Evolutionary conservation across 1,140 invertebrate genomes (phyloP).

Genomic region (Aphelenchoides besseyi): DNA sequence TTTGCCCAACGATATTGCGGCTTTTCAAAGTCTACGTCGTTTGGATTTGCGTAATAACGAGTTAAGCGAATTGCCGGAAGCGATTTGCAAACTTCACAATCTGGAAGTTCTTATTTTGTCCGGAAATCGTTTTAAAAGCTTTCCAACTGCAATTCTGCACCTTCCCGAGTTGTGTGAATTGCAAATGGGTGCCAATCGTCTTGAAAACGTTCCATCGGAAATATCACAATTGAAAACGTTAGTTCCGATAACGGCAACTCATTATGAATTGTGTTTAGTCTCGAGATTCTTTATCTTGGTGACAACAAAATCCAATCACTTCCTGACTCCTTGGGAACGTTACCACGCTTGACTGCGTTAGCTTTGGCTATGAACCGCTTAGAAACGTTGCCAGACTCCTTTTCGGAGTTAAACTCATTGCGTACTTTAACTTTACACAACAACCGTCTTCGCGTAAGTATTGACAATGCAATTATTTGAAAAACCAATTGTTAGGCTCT

Average conservation of each 20-base stretch:
- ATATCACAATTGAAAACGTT: conserved; percentile 72
- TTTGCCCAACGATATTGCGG: conserved; percentile 22
- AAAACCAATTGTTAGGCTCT: too few relatives aligned
- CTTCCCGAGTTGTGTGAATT: conserved; percentile 83
- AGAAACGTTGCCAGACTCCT: conserved; percentile 78
- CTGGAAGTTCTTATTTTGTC: conserved; percentile 92
- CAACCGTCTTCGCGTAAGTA: conserved; percentile 67
- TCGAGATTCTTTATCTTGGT: conserved; percentile 84
- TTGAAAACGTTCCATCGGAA: conserved; percentile 75
- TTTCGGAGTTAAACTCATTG: conserved; percentile 79
- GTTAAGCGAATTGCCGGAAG: conserved; percentile 88
- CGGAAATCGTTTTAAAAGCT: conserved; percentile 81
- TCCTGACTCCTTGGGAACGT: conserved; percentile 77
- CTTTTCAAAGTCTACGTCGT: conserved; percentile 17
- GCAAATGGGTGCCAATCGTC: conserved; percentile 81
- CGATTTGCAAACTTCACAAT: conserved; percentile 87
- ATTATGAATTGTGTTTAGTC: conserved; percentile 66
- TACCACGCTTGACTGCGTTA: conserved; percentile 77
- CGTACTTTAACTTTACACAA: conserved; percentile 85
- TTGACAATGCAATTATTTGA: too few relatives aligned
- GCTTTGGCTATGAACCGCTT: conserved; percentile 85
- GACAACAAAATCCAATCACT: conserved; percentile 82
- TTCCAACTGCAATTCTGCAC: conserved; percentile 82
- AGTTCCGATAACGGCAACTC: conserved; percentile 25
- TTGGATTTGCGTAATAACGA: conserved; percentile 44